Percentiles rank a stretch among this genome's conserved stretches.
These are phyloP conservation scores for Dolichomitus sp. DNA, from an alignment of 2,888 invertebrate genomes.

Conservation along the genomic window DNA sequence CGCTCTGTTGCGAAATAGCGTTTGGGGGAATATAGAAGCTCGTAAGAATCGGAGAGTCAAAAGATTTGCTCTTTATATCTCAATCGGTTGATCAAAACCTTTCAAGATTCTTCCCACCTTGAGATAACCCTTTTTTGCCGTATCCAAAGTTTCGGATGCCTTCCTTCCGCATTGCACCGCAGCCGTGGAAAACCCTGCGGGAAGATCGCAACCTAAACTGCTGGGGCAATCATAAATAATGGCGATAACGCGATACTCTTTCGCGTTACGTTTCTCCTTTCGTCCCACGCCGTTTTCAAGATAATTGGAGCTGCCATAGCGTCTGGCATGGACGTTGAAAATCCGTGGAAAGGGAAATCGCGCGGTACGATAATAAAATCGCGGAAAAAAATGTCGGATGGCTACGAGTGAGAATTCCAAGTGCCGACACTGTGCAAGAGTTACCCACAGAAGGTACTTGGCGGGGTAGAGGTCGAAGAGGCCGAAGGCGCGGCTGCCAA, in stretches of 20 bases:
- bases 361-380: conserved; percentile 45
- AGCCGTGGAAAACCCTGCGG: conserved; percentile 16
- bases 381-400: background rate
- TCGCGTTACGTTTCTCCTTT: conserved; percentile 70
- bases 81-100: background rate
- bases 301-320: conserved; percentile 75
- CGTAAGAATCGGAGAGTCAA: background rate
- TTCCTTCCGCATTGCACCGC: conserved; percentile 45
- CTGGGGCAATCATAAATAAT: conserved; percentile 71
- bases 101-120: conserved; percentile 4
- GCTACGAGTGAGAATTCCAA: conserved; percentile 30
- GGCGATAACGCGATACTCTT: conserved; percentile 70
- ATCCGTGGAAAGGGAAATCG: conserved; percentile 33
- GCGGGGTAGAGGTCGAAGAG: conserved; percentile 44
- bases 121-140: background rate
- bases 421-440: conserved; percentile 25
- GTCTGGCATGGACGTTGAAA: background rate
- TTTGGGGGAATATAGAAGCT: conserved; percentile 1
- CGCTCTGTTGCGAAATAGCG: conserved; percentile 11
- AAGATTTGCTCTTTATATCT: background rate
- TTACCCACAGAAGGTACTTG: conserved; percentile 17
- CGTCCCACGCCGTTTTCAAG: conserved; percentile 70
- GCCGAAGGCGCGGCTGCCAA: conserved; percentile 44
- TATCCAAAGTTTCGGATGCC: background rate
- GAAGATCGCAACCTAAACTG: conserved; percentile 29